These are phyloP conservation scores for Osmerus eperlanus DNA, from an alignment of 2,113 vertebrate species.

Conservation along the genomic window DNA sequence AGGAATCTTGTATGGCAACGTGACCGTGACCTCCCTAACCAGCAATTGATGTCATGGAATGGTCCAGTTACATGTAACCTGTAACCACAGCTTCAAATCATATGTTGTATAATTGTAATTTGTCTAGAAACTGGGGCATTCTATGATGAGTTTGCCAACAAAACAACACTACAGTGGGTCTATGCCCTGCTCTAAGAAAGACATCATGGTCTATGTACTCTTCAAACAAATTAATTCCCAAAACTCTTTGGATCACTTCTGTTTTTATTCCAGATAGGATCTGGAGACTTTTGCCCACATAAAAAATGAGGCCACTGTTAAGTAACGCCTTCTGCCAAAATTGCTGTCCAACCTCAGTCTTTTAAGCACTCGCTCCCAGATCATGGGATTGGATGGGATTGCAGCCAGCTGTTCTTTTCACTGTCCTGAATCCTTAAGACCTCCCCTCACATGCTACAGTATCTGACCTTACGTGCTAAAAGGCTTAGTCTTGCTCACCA, in stretches of 20 bases:
- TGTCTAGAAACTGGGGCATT: no score
- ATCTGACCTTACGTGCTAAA: neutral
- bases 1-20: no score
- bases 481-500: no score
- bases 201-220: neutral
- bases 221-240: no score
- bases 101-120: no score
- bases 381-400: conserved; percentile 17
- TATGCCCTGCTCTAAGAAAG: neutral
- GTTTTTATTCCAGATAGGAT: neutral
- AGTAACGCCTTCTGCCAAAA: conserved; percentile 21
- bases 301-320: conserved; percentile 49
- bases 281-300: neutral
- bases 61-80: no score
- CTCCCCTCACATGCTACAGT: neutral
- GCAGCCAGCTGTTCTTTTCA: conserved; percentile 32
- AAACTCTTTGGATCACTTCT: no score
- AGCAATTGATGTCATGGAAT: no score
- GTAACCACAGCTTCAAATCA: no score
- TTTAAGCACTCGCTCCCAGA: conserved; percentile 36
- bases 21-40: no score
- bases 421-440: conserved; percentile 20
- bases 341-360: conserved; percentile 32
- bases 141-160: no score
- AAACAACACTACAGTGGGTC: no score